Conservation (phyloP, 2,797 vertebrate genomes). For the Morus bassanus region DNA sequence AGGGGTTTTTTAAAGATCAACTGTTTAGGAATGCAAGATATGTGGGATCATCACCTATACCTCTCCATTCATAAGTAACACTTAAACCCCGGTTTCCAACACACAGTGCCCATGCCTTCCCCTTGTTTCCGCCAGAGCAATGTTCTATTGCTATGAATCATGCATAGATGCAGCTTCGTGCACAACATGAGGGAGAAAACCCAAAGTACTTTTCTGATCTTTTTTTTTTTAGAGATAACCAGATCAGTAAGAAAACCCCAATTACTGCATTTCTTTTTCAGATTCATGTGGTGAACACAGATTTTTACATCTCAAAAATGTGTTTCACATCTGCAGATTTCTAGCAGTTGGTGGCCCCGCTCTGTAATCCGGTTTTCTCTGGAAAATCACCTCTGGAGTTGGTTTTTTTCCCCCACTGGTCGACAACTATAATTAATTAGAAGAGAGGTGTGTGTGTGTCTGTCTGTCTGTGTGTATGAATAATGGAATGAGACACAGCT, state of each 20-base stretch:
- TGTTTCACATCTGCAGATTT: not conserved
- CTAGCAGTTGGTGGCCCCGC: not conserved
- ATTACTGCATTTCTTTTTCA: not conserved
- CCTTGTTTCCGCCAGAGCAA: not conserved
- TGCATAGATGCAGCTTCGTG: not conserved
- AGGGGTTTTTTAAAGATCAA: not conserved
- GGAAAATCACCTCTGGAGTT: slow-evolving; percentile 1
- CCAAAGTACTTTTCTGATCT: not conserved
- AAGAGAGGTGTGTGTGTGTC: not conserved
- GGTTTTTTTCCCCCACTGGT: not conserved
- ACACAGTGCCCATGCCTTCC: not conserved
- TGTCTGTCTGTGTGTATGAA: slow-evolving; percentile 21
- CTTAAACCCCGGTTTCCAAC: not conserved
- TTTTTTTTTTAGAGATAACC: not conserved
- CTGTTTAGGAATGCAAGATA: not conserved
- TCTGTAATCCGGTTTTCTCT: not conserved
- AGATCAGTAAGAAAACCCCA: not conserved
- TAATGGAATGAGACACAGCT: slow-evolving; percentile 58
- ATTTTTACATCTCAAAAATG: not conserved
- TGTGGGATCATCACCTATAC: not conserved
- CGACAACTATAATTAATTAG: not conserved
- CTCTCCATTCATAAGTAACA: not conserved
- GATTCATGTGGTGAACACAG: not conserved
- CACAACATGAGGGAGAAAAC: not conserved
- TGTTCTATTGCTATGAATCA: not conserved